Conservation (phyloP, 2,113 vertebrate species). For the Mobula hypostoma region DNA sequence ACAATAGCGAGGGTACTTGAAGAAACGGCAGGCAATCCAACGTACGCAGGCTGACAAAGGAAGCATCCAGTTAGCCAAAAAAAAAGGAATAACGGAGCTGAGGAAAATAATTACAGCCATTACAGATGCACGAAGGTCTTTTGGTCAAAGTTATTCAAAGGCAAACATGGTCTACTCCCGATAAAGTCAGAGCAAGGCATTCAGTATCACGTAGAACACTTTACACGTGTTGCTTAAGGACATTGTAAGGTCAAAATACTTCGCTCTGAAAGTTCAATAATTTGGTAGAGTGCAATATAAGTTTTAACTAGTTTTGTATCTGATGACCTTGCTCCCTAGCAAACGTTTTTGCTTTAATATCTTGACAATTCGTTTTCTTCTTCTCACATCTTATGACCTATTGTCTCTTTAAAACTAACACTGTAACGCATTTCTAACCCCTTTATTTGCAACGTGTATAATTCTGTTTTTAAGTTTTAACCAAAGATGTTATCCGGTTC, state of each 20-base stretch:
- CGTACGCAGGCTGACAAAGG: conserved; percentile 34
- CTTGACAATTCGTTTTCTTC: conserved; percentile 6
- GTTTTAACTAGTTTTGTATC: conserved; percentile 1
- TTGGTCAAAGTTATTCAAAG: conserved; percentile 33
- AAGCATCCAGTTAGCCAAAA: conserved; percentile 14
- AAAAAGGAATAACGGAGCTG: conserved; percentile 31
- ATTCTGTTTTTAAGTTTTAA: conserved; percentile 11
- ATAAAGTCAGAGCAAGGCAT: neutral
- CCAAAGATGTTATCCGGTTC: neutral
- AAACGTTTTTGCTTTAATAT: neutral
- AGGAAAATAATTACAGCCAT: conserved; percentile 18
- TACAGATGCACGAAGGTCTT: neutral
- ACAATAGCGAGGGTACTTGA: conserved; percentile 33
- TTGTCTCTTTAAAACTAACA: neutral
- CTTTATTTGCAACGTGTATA: neutral
- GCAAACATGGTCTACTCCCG: conserved; percentile 19
- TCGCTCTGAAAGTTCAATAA: conserved; percentile 21
- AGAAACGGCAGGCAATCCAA: neutral
- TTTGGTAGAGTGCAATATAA: neutral
- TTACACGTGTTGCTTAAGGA: conserved; percentile 34
- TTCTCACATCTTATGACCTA: neutral
- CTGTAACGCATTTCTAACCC: neutral
- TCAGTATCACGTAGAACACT: neutral
- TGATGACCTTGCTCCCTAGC: neutral
- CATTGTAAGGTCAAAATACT: conserved; percentile 23